Percentiles rank a stretch among this genome's conserved stretches.
Evolutionary conservation across 2,113 vertebrate species (phyloP).

Genomic region (Pituophis catenifer): DNA sequence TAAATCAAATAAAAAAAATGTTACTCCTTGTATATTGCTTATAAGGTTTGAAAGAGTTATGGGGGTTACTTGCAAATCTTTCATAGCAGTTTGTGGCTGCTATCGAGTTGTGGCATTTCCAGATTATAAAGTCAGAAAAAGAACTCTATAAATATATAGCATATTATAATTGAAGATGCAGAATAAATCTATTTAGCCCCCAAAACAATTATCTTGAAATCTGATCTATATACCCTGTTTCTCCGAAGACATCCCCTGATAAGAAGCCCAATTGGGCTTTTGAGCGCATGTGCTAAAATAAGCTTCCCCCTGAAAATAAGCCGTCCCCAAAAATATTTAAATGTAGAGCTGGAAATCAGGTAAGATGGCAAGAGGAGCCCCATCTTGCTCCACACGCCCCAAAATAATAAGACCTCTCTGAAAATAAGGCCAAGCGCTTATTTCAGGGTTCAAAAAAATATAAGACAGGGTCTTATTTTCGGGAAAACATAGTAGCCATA

Average conservation of each 20-base stretch:
- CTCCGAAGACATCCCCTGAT: too few species aligned
- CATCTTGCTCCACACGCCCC: too few species aligned
- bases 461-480: too few species aligned
- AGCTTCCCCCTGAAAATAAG: too few species aligned
- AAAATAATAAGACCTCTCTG: too few species aligned
- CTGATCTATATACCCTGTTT: not conserved
- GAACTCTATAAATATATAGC: not conserved
- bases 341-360: too few species aligned
- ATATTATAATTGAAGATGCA: not conserved
- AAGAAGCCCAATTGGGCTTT: too few species aligned
- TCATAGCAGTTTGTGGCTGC: not conserved
- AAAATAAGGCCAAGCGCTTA: too few species aligned
- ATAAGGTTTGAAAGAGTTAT: not conserved
- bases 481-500: not conserved
- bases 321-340: too few species aligned
- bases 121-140: not conserved
- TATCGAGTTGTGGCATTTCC: not conserved
- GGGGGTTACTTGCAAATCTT: not conserved
- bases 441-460: too few species aligned
- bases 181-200: not conserved
- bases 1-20: not conserved
- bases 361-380: too few species aligned
- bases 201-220: not conserved
- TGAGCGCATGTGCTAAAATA: too few species aligned
- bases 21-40: not conserved